Evolutionary conservation across 2,113 vertebrate genomes (phyloP).

Genomic region (Semicossyphus pulcher): DNA sequence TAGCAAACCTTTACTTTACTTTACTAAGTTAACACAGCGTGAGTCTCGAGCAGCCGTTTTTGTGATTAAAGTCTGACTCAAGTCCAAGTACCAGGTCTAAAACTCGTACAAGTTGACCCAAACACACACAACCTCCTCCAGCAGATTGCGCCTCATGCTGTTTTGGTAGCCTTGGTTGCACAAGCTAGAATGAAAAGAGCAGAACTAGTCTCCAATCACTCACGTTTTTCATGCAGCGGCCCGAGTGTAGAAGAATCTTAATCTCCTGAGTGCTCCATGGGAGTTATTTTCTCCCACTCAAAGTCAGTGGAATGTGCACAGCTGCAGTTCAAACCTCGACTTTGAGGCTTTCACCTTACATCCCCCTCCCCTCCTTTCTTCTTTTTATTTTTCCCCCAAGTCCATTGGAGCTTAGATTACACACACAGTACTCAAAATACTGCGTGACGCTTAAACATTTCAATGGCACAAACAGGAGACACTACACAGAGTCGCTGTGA

Average conservation of each 20-base stretch:
- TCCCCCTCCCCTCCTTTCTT: neutral
- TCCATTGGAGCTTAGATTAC: slow-evolving; percentile 43
- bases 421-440: slow-evolving; percentile 41
- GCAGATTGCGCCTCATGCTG: neutral
- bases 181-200: neutral
- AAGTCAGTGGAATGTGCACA: slow-evolving; percentile 64
- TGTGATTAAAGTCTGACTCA: neutral
- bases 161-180: slow-evolving; percentile 16
- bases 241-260: slow-evolving; percentile 54
- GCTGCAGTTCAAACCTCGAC: slow-evolving; percentile 56
- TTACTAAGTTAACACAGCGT: too few species aligned
- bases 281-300: slow-evolving; percentile 59
- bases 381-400: slow-evolving; percentile 15
- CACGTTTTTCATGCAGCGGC: slow-evolving; percentile 36
- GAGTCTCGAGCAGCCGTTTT: too few species aligned
- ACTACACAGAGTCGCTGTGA: slow-evolving; percentile 36
- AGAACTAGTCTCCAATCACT: slow-evolving; percentile 39
- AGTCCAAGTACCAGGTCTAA: neutral
- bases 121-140: neutral
- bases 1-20: too few species aligned
- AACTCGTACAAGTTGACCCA: neutral
- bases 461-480: slow-evolving; percentile 48
- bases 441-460: slow-evolving; percentile 52
- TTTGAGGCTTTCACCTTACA: slow-evolving; percentile 51
- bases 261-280: slow-evolving; percentile 51